A percentile compares a stretch with the other conserved stretches of the same genome.
These are phyloP conservation scores for Pherbina coryleti DNA, from an alignment of 2,888 invertebrate species.

Conservation along the genomic window DNA sequence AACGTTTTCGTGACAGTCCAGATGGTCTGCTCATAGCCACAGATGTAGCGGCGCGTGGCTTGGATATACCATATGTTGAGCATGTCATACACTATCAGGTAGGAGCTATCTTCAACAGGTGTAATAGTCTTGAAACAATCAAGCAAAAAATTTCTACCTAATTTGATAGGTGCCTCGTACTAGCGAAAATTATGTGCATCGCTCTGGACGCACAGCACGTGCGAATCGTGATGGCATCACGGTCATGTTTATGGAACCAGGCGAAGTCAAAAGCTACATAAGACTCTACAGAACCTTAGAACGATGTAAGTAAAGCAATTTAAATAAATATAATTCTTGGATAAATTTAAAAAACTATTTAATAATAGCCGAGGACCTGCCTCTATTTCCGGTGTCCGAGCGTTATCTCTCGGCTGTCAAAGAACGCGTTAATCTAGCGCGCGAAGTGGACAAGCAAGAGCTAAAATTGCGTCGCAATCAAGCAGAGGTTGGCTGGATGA, in stretches of 20 bases:
- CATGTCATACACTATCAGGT: slow-evolving; percentile 96
- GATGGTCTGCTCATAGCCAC: slow-evolving; percentile 88
- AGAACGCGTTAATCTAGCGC: slow-evolving; percentile 81
- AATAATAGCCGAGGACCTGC: slow-evolving; percentile 81
- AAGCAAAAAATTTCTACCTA: neutral
- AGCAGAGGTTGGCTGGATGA: slow-evolving; percentile 86
- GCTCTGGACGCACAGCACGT: slow-evolving; percentile 96
- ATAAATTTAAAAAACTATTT: neutral
- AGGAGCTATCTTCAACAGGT: neutral
- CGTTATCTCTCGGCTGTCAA: slow-evolving; percentile 75
- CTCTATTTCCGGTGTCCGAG: slow-evolving; percentile 83
- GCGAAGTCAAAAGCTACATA: slow-evolving; percentile 83
- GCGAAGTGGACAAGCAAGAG: slow-evolving; percentile 84
- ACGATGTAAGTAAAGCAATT: slow-evolving; percentile 75
- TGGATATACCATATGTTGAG: slow-evolving; percentile 93
- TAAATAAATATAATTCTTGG: neutral
- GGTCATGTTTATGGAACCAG: slow-evolving; percentile 90
- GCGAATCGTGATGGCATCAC: slow-evolving; percentile 91
- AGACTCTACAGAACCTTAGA: slow-evolving; percentile 87
- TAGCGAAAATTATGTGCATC: slow-evolving; percentile 95
- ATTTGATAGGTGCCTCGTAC: slow-evolving; percentile 82
- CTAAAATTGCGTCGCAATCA: slow-evolving; percentile 75
- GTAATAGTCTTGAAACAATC: too few species aligned
- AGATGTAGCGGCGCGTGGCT: slow-evolving; percentile 96
- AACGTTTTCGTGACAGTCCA: slow-evolving; percentile 81